Evolutionary conservation across 1,140 invertebrate species (phyloP).

Genomic region (Lasioglossum baleicum): DNA sequence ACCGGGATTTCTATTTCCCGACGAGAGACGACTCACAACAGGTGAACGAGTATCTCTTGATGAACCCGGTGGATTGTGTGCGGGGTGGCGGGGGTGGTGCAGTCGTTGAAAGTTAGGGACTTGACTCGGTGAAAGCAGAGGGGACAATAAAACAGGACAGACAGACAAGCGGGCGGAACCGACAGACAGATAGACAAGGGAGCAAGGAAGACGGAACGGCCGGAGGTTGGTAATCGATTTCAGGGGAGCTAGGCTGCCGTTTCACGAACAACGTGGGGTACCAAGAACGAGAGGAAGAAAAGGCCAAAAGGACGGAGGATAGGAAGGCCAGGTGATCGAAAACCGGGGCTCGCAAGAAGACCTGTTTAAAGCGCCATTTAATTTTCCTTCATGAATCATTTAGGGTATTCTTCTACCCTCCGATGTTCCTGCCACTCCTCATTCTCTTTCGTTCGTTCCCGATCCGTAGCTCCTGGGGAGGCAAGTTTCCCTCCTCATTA

Average conservation of each 20-base stretch:
- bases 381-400: constrained; percentile 69
- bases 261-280: background rate
- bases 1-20: constrained; percentile 21
- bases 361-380: constrained; percentile 63
- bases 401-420: constrained; percentile 55
- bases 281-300: constrained; percentile 5
- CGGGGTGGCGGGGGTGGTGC: constrained; percentile 21
- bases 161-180: constrained; percentile 8
- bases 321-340: constrained; percentile 38
- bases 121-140: background rate
- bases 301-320: background rate
- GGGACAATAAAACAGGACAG: constrained; percentile 32
- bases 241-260: constrained; percentile 1
- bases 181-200: constrained; percentile 9
- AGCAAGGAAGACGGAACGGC: constrained; percentile 9
- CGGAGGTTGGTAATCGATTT: constrained; percentile 55
- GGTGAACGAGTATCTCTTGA: constrained; percentile 34
- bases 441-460: constrained; percentile 38
- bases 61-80: constrained; percentile 27
- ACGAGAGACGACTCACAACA: constrained; percentile 17
- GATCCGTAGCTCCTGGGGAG: constrained; percentile 23
- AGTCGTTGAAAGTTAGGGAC: constrained; percentile 34
- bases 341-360: constrained; percentile 37
- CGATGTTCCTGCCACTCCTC: constrained; percentile 27
- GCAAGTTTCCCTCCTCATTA: constrained; percentile 55